Base-by-base conservation (phyloP, 1,140 invertebrate genomes). In the Drosophila sechellia region DNA sequence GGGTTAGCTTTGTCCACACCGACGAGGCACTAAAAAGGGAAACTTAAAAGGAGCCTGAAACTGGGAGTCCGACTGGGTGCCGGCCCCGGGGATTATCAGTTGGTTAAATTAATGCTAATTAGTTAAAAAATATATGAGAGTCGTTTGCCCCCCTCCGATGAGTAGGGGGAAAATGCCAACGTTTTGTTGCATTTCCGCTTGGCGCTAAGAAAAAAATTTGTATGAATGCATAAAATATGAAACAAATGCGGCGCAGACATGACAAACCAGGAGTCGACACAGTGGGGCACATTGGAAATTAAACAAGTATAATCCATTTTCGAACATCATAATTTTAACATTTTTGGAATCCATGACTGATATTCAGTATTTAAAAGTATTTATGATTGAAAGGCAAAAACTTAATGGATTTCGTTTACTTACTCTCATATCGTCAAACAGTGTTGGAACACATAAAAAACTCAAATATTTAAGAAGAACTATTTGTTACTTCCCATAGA, bases 21-120 rank as follows among this genome's bases (percentile, higher is more conserved):
- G 22, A 15, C 48, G 50, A 10, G 63, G 11, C 70, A 56, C 27
- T 40, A 27, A 11, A 52, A 54, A 13, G 40, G 27, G 22, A 42
- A 55, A 27, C 25, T 53, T 17, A 22, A 58, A 53, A 22, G 15
- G 42, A 50, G 42, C 27, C 45, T 45, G 63, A 13, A 25, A 66
- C 27, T 49, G n/a, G 20, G 2, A 31, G 60, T 42, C 25, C 34
- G 45, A 65, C 25, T 31, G 27, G 40, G 65, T 53, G 59, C 53
- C 73, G 81, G 77, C 69, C 63, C 42, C 55, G 22, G 73, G 86
- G 73, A 90, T 80, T 90, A 90, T 90, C 86, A 90, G 87, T 86
- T 86, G 77, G 81, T 71, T 79, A 86, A 90, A 90, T 90, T 90
- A 90, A 90, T 90, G 86, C 87, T 86, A 90, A 90, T 90, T 90